Base-by-base conservation (phyloP, 2,113 vertebrate genomes). In the Melanocharis versteri region DNA sequence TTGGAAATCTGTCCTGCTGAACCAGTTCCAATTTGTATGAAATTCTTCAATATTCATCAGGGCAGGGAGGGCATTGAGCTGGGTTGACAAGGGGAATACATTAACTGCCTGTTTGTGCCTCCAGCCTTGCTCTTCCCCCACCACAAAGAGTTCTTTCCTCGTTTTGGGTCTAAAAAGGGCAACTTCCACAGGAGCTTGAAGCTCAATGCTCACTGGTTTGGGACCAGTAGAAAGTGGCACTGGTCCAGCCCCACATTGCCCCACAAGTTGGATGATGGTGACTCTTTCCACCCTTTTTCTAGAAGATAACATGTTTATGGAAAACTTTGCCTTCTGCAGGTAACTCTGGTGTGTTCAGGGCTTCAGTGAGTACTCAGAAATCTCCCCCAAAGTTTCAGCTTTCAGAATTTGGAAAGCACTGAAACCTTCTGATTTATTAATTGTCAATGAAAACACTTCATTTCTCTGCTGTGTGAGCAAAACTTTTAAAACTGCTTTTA, bases 31-130 rank as follows among this genome's bases (percentile, higher is more conserved):
- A 86, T 95, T 97, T 96, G 96, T 93, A 90, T 97, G 94, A 86
- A 84, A 86, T 90, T 70, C 86, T 83, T 96, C 95, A 96, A 87
- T 93, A 97, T 97, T 97, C 93, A 95, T 96, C 80, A 97, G 83
- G 72, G 83, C 83, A 95, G 56, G 78, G 72, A 96, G 93, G 76
- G 64, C 83, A 94, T 4, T 50, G 83, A 93, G 89, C 93, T 89
- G 89, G 91, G 93, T 14, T 66, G 60, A 86, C 88, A 72, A 83
- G 86, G 39, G 47, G 89, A 92, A 92, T 93, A 75, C 22, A 84
- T 95, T 84, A 95, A 47, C 51, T 0, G 5, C 35, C n/a, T 72
- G 33, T 53, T 77, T 87, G 51, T 81, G 71, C 44, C 80, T 58
- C 60, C 60, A 68, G 72, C 44, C 64, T 93, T 0, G 0, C 42